Conservation (phyloP, 2,797 vertebrate species). For the Gila robusta region DNA sequence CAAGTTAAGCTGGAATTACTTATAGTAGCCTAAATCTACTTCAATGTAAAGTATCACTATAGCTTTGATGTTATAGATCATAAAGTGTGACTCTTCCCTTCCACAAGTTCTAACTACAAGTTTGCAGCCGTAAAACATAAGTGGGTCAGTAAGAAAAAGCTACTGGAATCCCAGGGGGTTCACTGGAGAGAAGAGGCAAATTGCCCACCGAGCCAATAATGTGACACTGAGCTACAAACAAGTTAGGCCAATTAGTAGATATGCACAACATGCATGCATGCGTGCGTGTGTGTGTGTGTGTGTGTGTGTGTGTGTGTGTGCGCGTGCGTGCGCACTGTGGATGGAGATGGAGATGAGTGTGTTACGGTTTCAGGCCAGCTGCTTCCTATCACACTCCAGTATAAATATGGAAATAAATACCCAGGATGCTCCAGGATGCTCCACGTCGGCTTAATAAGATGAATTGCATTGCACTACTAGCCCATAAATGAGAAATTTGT, state of each 20-base stretch:
- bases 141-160: slow-evolving; percentile 65
- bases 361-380: slow-evolving; percentile 22
- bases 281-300: slow-evolving; percentile 27
- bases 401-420: slow-evolving; percentile 45
- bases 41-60: neutral
- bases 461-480: neutral
- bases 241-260: slow-evolving; percentile 36
- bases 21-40: neutral
- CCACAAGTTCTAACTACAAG: neutral
- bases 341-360: slow-evolving; percentile 22
- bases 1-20: neutral
- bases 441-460: slow-evolving; percentile 12
- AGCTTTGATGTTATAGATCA: neutral
- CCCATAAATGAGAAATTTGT: slow-evolving; percentile 13
- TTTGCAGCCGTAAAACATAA: slow-evolving; percentile 50
- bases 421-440: slow-evolving; percentile 31
- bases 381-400: slow-evolving; percentile 45
- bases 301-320: slow-evolving; percentile 23
- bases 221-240: slow-evolving; percentile 39
- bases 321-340: neutral
- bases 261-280: slow-evolving; percentile 2
- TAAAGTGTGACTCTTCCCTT: neutral
- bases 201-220: slow-evolving; percentile 30
- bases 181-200: slow-evolving; percentile 22
- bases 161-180: slow-evolving; percentile 36